These are phyloP conservation scores for Crotalus horridus DNA, from an alignment of 2,113 vertebrate genomes.

Conservation along the genomic window DNA sequence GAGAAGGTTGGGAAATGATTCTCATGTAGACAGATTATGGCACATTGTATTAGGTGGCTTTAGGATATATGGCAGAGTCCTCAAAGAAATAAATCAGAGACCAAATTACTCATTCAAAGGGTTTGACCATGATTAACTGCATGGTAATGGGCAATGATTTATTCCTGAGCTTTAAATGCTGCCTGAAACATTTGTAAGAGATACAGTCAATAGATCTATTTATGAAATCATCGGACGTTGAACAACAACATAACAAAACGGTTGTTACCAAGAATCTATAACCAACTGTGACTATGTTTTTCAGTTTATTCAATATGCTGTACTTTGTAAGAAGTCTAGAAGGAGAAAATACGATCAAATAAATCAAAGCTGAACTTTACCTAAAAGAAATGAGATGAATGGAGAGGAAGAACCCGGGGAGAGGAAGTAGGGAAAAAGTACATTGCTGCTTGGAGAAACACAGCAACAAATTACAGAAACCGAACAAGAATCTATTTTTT, in stretches of 20 bases:
- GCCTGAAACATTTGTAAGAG: background rate
- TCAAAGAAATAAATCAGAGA: background rate
- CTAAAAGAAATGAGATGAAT: slow-evolving; percentile 19
- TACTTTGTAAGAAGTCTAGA: slow-evolving; percentile 25
- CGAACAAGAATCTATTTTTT: background rate
- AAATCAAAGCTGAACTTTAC: slow-evolving; percentile 23
- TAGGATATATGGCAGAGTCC: background rate
- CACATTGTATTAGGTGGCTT: slow-evolving; percentile 7
- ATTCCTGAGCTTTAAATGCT: background rate
- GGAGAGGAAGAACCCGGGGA: slow-evolving; percentile 1
- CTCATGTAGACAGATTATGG: background rate
- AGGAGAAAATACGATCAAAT: slow-evolving; percentile 28
- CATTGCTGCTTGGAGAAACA: background rate
- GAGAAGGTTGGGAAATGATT: background rate
- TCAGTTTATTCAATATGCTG: slow-evolving; percentile 4
- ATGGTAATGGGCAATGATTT: slow-evolving; percentile 8
- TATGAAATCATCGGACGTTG: slow-evolving; percentile 6
- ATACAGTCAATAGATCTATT: slow-evolving; percentile 3
- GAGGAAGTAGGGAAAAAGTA: background rate
- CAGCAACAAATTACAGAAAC: slow-evolving; percentile 28
- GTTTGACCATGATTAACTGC: slow-evolving; percentile 1
- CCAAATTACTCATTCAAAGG: slow-evolving; percentile 2
- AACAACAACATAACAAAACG: background rate
- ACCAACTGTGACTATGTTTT: slow-evolving; percentile 6
- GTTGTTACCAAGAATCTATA: slow-evolving; percentile 23